phyloP scores from a whole-genome alignment of 2,797 vertebrate species.

The Pyrocephalus nanus region DNA sequence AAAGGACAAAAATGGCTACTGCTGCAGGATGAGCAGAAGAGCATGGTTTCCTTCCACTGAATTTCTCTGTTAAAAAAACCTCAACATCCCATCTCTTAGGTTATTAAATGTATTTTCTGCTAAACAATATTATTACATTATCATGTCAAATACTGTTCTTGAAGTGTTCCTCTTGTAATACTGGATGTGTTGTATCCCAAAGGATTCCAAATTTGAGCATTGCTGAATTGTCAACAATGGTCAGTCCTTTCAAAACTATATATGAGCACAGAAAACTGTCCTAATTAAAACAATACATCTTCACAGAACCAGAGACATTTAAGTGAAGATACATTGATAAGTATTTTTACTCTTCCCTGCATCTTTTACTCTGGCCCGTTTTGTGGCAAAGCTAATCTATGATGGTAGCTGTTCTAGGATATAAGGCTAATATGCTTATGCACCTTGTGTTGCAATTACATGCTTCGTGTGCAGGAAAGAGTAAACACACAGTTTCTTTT shows the following conservation, averaged over 20 bases:
- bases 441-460: neutral
- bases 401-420: neutral
- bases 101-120: neutral
- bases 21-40: neutral
- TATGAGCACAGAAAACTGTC: neutral
- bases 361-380: neutral
- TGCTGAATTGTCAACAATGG: neutral
- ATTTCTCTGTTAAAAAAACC: neutral
- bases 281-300: neutral
- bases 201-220: neutral
- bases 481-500: neutral
- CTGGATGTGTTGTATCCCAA: neutral
- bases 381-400: neutral
- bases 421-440: neutral
- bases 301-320: neutral
- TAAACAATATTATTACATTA: neutral
- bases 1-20: neutral
- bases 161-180: neutral
- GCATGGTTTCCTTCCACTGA: neutral
- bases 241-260: neutral
- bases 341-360: neutral
- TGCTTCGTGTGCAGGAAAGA: neutral
- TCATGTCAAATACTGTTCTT: neutral
- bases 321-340: neutral
- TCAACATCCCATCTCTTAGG: neutral